phyloP scores from a whole-genome alignment of 2,113 vertebrate genomes.

The Catharus fuscescens region DNA sequence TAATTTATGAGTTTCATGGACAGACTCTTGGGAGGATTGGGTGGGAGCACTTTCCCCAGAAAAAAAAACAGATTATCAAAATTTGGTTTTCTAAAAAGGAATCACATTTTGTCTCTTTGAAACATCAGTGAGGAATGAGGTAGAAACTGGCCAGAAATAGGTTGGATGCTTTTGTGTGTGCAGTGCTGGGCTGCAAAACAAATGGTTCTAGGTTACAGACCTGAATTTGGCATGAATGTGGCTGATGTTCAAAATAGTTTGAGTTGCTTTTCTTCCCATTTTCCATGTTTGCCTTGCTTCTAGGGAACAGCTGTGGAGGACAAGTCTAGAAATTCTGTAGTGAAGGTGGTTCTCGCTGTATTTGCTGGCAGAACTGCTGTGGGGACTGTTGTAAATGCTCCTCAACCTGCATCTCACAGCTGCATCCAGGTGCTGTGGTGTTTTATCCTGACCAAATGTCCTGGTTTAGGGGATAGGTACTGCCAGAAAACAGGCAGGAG shows the following conservation, averaged over 20 bases:
- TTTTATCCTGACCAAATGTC: not conserved
- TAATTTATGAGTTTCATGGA: not conserved
- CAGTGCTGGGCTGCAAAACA: not conserved
- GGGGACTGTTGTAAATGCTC: not conserved
- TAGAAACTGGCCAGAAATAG: not conserved
- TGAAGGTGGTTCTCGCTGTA: not conserved
- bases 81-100: not conserved
- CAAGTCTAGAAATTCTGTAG: not conserved
- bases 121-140: not conserved
- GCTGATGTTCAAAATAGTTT: not conserved
- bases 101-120: not conserved
- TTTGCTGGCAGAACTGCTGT: not conserved
- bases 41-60: not conserved
- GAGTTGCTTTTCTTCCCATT: not conserved
- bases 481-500: no score
- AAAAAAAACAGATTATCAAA: not conserved
- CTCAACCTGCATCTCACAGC: fast-evolving
- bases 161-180: not conserved
- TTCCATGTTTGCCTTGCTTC: not conserved
- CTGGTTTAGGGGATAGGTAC: no score
- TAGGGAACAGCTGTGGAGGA: not conserved
- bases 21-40: not conserved
- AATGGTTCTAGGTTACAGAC: not conserved
- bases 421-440: not conserved
- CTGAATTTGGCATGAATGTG: not conserved